These are phyloP conservation scores for Octomys mimax DNA, from an alignment of 2,797 vertebrate species.

Conservation along the genomic window DNA sequence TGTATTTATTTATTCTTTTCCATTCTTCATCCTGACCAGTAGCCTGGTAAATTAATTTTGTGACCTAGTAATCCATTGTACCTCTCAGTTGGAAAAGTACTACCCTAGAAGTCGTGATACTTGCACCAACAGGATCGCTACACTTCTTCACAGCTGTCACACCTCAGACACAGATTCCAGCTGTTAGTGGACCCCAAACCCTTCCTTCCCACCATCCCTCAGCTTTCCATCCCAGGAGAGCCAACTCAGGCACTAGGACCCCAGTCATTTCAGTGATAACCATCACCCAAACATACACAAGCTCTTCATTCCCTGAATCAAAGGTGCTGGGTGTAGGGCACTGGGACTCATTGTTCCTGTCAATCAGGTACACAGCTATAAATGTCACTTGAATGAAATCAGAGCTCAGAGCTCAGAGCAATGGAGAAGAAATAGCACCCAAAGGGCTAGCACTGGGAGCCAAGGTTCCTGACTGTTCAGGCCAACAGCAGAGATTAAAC, in stretches of 20 bases:
- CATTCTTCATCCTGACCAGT: not conserved
- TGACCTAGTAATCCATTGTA: not conserved
- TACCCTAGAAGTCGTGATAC: not conserved
- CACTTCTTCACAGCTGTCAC: not conserved
- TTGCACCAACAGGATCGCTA: not conserved
- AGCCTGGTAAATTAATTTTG: conserved; percentile 11
- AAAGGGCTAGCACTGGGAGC: not conserved
- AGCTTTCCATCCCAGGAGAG: not conserved
- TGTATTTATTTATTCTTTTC: not conserved
- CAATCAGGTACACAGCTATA: not conserved
- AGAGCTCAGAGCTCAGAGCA: not conserved
- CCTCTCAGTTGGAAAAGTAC: not conserved
- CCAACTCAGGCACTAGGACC: not conserved
- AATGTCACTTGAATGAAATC: not conserved
- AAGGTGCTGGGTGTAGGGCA: not conserved
- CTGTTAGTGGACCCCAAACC: not conserved
- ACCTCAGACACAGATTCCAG: not conserved
- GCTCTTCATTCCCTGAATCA: not conserved
- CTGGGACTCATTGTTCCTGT: conserved; percentile 22
- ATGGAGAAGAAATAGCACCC: not conserved
- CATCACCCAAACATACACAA: not conserved
- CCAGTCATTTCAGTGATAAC: not conserved
- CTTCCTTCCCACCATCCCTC: not conserved
- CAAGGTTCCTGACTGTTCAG: rapidly evolving
- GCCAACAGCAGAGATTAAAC: not conserved